These are phyloP conservation scores for Harpagifer antarcticus DNA, from an alignment of 2,797 vertebrate genomes.

Conservation along the genomic window DNA sequence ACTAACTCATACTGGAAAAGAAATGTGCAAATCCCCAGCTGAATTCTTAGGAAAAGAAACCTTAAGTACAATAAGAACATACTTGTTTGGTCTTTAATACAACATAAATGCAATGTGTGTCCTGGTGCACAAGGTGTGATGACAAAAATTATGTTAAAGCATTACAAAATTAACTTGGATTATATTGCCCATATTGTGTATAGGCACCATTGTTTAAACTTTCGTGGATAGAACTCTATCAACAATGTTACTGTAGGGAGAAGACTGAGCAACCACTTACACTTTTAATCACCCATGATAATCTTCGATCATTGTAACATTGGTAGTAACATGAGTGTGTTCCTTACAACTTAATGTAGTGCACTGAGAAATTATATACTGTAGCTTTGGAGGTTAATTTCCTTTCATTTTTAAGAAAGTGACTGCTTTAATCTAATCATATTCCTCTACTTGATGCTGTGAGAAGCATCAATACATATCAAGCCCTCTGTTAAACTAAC, in stretches of 20 bases:
- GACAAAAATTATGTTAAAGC: background rate
- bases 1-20: conserved; percentile 63
- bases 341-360: conserved; percentile 15
- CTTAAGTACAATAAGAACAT: background rate
- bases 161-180: background rate
- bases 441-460: background rate
- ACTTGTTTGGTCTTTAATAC: background rate
- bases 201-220: background rate
- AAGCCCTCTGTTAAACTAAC: background rate
- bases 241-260: background rate
- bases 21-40: conserved; percentile 5
- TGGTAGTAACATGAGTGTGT: conserved; percentile 17
- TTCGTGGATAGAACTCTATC: background rate
- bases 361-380: conserved; percentile 34
- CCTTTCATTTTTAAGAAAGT: conserved; percentile 31
- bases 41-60: conserved; percentile 72
- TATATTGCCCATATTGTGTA: background rate
- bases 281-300: background rate
- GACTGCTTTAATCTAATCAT: background rate
- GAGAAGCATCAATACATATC: conserved; percentile 6
- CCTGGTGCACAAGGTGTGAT: background rate
- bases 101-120: background rate
- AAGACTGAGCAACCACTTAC: background rate
- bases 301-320: conserved; percentile 13
- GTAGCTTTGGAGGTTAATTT: conserved; percentile 7